phyloP scores from a whole-genome alignment of 2,113 vertebrate species.

The Cyanocitta stelleri region DNA sequence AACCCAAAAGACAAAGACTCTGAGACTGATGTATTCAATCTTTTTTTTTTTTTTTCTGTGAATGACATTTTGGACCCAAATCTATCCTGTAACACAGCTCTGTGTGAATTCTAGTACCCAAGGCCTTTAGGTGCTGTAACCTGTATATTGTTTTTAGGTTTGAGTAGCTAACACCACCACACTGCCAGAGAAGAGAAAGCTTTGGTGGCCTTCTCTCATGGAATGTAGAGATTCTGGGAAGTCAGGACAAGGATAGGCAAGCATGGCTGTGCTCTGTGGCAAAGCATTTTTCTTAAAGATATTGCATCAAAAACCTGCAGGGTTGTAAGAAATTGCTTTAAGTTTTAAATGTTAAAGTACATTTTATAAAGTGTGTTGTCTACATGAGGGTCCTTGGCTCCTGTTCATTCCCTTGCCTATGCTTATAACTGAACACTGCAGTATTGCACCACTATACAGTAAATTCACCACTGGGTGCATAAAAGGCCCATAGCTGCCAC shows the following conservation, averaged over 20 bases:
- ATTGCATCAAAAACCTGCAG: background rate
- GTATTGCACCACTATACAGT: background rate
- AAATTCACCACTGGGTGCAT: background rate
- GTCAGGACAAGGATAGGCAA: background rate
- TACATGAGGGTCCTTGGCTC: background rate
- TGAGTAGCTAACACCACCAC: background rate
- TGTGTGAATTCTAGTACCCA: background rate
- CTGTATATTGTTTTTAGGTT: background rate
- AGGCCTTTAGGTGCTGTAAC: background rate
- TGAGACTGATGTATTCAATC: background rate
- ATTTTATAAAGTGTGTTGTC: background rate
- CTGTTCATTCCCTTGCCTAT: background rate
- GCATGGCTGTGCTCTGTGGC: background rate
- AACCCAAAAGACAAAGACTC: no score
- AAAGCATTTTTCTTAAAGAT: background rate
- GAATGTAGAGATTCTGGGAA: background rate
- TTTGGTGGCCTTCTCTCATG: fast-evolving
- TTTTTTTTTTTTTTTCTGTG: background rate
- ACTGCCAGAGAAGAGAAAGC: background rate
- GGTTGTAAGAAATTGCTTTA: background rate
- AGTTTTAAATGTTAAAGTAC: background rate
- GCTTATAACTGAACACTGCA: background rate
- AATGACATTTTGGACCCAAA: background rate
- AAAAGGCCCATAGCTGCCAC: background rate
- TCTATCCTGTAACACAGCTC: background rate